A percentile compares a stretch with the other conserved stretches of the same genome.
Conservation (phyloP, 2,797 vertebrate species). For the Spea hammondii region DNA sequence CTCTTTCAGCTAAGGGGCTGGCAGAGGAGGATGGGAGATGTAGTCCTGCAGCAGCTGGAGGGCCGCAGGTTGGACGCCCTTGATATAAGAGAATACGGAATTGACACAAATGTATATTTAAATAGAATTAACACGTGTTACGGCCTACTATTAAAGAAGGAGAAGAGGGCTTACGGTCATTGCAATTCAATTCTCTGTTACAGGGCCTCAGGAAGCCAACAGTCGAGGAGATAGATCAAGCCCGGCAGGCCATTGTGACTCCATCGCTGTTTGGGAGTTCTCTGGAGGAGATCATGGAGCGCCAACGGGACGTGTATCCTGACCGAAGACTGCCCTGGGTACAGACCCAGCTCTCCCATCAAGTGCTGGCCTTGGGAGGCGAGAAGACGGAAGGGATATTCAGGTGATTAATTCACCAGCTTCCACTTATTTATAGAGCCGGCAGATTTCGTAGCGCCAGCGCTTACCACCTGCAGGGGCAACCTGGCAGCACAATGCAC, state of each 20-base stretch:
- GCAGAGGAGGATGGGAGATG: no score
- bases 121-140: no score
- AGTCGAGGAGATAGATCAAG: conserved; percentile 83
- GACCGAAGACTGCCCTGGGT: conserved; percentile 86
- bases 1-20: no score
- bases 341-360: conserved; percentile 87
- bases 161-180: no score
- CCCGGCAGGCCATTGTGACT: conserved; percentile 80
- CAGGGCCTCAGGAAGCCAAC: conserved; percentile 87
- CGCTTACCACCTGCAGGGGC: no score
- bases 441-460: no score
- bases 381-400: conserved; percentile 90
- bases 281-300: conserved; percentile 86
- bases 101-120: no score
- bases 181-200: not conserved
- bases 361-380: conserved; percentile 82
- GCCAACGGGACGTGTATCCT: conserved; percentile 82
- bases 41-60: no score
- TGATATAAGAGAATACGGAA: no score
- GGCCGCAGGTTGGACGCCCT: no score
- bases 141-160: no score
- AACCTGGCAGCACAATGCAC: no score
- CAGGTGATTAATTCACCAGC: conserved; percentile 68
- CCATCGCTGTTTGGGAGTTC: conserved; percentile 88
- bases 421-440: not conserved